Base-by-base conservation (phyloP, 35 echinoderm and acorn worm genomes). In the Apostichopus parvimensis region DNA sequence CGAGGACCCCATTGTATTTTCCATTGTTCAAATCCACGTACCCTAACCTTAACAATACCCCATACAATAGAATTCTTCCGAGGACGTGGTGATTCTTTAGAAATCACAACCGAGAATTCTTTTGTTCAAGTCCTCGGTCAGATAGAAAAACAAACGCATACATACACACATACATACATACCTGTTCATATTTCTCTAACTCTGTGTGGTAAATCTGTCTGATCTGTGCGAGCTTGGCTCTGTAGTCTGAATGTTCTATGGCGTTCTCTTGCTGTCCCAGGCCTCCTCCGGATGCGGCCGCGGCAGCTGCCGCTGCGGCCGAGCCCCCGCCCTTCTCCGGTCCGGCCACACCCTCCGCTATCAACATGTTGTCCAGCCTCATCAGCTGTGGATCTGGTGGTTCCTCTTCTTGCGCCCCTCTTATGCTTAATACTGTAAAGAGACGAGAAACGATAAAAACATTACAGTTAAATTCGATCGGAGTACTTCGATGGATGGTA, bases 161-260 rank as follows among this genome's bases (percentile, higher is more conserved):
- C 7, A 8, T 61, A 61, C 7, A 12, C 5, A 78, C 0, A 9
- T 57, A 28, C 25, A 21, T 65, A 79, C 91, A 57, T 75, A 96
- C 97, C 97, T 99, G 97, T 93, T 99, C 97, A 82, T 99, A 99
- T 99, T 99, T 99, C 92, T 99, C 97, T 87, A 99, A 86, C 73
- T 99, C 97, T 92, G 97, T 99, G 79, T 99, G 97, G 77, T 99
- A 99, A 77, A 99, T 99, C 85, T 99, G 97, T 86, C 97, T 96
- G 87, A 99, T 99, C 81, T 99, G 97, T 92, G 97, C 97, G 71
- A 99, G 93, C 81, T 99, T 99, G 28, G 97, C 94, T 87, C 97
- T 83, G 93, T 99, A 99, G 75, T 99, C 97, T 56, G 95, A 94
- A 72, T 99, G 97, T 90, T 99, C 97, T 24, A 99, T 99, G 12